Evolutionary conservation across 2,888 invertebrate species (phyloP).

Genomic region (Sphaerophoria rueppellii): DNA sequence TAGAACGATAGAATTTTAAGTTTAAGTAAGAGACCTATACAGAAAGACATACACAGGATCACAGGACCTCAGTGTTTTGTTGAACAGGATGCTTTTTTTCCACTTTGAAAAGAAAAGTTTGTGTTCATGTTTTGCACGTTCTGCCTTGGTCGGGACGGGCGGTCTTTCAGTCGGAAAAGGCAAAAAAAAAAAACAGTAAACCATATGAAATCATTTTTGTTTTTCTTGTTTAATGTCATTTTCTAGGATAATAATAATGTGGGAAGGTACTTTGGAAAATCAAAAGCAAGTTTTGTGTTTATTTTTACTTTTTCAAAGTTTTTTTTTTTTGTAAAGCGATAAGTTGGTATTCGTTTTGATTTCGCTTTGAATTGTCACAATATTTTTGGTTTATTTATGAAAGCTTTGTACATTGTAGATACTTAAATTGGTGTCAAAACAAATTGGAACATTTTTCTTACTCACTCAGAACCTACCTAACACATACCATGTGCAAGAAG

Average conservation of each 20-base stretch:
- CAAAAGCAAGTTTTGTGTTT: slow-evolving; percentile 2
- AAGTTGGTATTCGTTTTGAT: too few species aligned
- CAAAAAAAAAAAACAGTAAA: slow-evolving; percentile 25
- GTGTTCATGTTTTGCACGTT: slow-evolving; percentile 33
- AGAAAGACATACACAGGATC: not conserved
- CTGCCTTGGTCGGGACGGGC: too few species aligned
- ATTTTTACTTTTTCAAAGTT: not conserved
- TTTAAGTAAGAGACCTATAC: slow-evolving; percentile 56
- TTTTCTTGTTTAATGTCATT: slow-evolving; percentile 1
- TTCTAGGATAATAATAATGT: not conserved
- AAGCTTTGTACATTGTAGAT: too few species aligned
- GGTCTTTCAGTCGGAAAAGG: not conserved
- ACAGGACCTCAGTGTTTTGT: slow-evolving; percentile 31
- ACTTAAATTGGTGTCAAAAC: too few species aligned
- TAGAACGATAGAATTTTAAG: slow-evolving; percentile 51
- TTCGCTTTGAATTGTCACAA: too few species aligned
- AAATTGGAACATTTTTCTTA: too few species aligned
- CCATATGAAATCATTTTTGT: slow-evolving; percentile 31
- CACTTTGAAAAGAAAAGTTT: slow-evolving; percentile 46
- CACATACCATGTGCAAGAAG: too few species aligned
- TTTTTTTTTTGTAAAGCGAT: not conserved
- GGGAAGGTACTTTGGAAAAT: slow-evolving; percentile 23
- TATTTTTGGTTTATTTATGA: not conserved
- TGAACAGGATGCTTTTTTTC: slow-evolving; percentile 53
- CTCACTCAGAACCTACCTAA: too few species aligned